A percentile compares a stretch with the other conserved stretches of the same genome.
Evolutionary conservation across 2,888 invertebrate species (phyloP).

Genomic region (Heliconius hortense): DNA sequence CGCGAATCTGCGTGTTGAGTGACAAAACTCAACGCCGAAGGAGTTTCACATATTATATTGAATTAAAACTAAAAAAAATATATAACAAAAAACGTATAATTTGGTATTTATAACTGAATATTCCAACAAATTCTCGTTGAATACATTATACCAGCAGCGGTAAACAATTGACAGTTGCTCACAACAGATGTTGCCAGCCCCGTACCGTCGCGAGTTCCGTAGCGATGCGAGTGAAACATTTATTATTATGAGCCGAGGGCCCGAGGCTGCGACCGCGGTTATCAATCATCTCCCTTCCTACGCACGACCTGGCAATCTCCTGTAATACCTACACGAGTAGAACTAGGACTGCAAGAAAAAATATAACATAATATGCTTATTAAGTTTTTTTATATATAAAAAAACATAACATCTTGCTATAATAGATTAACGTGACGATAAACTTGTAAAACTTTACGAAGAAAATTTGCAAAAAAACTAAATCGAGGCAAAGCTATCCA

Average conservation of each 20-base stretch:
- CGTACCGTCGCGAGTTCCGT: constrained; percentile 28
- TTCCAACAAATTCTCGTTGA: not conserved
- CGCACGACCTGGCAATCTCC: constrained; percentile 35
- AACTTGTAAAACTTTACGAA: not conserved
- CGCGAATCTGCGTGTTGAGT: too few species aligned
- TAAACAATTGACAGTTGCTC: constrained; percentile 18
- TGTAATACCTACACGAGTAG: constrained; percentile 20
- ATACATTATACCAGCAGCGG: not conserved
- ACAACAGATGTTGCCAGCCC: constrained; percentile 21
- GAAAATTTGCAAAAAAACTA: constrained; percentile 6
- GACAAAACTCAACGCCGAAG: too few species aligned
- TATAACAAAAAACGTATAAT: not conserved
- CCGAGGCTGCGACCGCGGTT: constrained; percentile 40
- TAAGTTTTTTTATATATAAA: not conserved
- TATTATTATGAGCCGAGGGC: constrained; percentile 31
- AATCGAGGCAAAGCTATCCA: not conserved
- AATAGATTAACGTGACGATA: not conserved
- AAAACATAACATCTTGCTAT: not conserved
- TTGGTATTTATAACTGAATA: not conserved
- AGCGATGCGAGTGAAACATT: constrained; percentile 31
- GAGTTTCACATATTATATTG: too few species aligned
- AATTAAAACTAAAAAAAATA: not conserved
- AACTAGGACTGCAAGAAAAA: not conserved
- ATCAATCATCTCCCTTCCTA: constrained; percentile 54
- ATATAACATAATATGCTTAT: constrained; percentile 13